Percentiles rank a stretch among this genome's conserved stretches.
Conservation (phyloP, 2,797 vertebrate genomes). For the Gymnoscopelus braueri region DNA sequence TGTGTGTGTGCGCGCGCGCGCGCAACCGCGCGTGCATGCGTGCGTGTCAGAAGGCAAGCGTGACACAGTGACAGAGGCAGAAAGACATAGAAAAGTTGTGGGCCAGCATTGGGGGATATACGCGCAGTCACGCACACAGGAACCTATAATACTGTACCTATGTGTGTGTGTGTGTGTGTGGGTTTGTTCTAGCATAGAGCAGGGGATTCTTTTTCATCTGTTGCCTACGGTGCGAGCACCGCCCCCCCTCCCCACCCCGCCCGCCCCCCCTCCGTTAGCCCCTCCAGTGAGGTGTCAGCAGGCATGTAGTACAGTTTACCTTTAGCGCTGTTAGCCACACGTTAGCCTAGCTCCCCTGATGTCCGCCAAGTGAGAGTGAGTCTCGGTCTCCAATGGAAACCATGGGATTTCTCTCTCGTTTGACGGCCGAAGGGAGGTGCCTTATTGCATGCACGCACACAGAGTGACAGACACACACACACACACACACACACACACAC, state of each 20-base stretch:
- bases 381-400: slow-evolving; percentile 73
- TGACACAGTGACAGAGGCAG: slow-evolving; percentile 10
- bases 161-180: slow-evolving; percentile 20
- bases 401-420: slow-evolving; percentile 83
- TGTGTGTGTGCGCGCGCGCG: slow-evolving; percentile 34
- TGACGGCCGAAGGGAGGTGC: slow-evolving; percentile 75
- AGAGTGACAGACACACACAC: neutral
- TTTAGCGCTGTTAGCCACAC: slow-evolving; percentile 68
- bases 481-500: slow-evolving; percentile 4
- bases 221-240: slow-evolving; percentile 76
- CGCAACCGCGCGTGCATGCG: slow-evolving; percentile 28
- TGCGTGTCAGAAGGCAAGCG: slow-evolving; percentile 35
- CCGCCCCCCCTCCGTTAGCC: slow-evolving; percentile 26
- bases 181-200: slow-evolving; percentile 38
- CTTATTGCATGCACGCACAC: slow-evolving; percentile 8
- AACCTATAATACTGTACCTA: slow-evolving; percentile 49
- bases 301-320: slow-evolving; percentile 75
- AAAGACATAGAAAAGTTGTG: slow-evolving; percentile 3
- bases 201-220: slow-evolving; percentile 82
- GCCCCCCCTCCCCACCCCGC: slow-evolving; percentile 41
- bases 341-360: slow-evolving; percentile 11
- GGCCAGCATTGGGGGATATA: slow-evolving; percentile 51
- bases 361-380: slow-evolving; percentile 44
- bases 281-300: slow-evolving; percentile 81
- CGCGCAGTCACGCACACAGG: too few species aligned